These are phyloP conservation scores for Cephus rjabovi DNA, from an alignment of 2,888 invertebrate genomes.

Conservation along the genomic window DNA sequence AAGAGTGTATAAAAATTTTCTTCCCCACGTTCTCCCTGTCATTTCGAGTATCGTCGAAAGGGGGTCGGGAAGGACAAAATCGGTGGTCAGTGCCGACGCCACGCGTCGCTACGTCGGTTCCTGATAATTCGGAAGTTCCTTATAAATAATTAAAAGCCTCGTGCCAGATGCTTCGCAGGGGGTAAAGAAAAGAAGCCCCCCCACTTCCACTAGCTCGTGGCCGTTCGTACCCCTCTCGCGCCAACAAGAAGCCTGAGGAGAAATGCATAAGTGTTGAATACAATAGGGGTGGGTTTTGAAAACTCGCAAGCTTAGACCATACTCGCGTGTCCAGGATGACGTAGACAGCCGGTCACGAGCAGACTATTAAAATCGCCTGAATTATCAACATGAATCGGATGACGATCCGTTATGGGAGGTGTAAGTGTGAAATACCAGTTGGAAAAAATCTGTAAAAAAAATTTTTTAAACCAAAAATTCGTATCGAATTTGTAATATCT, in stretches of 20 bases:
- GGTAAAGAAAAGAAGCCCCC: not conserved
- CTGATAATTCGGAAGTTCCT: slow-evolving; percentile 28
- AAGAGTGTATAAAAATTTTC: not conserved
- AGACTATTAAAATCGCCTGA: not conserved
- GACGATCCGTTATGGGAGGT: not conserved
- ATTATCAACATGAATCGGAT: not conserved
- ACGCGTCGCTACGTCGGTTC: slow-evolving; percentile 19
- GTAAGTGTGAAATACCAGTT: too few relatives aligned
- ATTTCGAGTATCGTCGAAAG: not conserved
- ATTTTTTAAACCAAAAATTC: not conserved
- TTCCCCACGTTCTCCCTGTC: not conserved
- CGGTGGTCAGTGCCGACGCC: slow-evolving; percentile 21
- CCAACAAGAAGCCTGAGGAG: not conserved
- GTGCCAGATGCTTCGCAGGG: slow-evolving; percentile 35
- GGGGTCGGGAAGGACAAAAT: not conserved
- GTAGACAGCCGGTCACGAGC: not conserved
- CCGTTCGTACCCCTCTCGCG: not conserved
- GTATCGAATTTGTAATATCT: not conserved
- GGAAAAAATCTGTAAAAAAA: too few relatives aligned
- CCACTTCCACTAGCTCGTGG: not conserved
- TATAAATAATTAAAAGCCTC: slow-evolving; percentile 43
- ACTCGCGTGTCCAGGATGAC: not conserved
- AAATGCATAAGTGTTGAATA: not conserved
- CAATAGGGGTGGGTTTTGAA: not conserved
- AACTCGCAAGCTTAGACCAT: not conserved